A percentile compares a stretch with the other conserved stretches of the same genome.
phyloP scores from a whole-genome alignment of 2,113 vertebrate genomes.

The Scatophagus argus region DNA sequence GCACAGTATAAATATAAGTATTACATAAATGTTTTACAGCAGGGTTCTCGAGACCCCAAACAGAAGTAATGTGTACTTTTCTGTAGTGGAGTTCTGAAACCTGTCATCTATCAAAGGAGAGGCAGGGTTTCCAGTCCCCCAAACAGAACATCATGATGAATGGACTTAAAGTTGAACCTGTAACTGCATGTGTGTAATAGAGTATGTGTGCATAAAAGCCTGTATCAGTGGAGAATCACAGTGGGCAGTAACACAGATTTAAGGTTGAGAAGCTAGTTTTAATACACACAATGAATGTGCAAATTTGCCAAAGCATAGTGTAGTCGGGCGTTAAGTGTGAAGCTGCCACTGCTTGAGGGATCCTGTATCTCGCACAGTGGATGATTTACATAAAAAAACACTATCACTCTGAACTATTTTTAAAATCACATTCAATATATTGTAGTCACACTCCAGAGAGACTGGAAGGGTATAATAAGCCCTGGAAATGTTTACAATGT shows the following conservation, averaged over 20 bases:
- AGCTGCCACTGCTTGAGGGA: constrained; percentile 37
- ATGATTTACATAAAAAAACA: constrained; percentile 19
- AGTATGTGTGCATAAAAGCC: background rate
- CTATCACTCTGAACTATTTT: background rate
- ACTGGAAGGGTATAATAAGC: background rate
- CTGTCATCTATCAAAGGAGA: background rate
- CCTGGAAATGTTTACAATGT: constrained; percentile 7
- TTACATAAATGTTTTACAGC: constrained; percentile 3
- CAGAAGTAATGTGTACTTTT: too few relatives aligned
- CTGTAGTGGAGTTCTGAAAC: background rate
- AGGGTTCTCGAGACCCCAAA: background rate
- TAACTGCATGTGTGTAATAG: background rate
- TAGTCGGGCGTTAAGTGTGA: constrained; percentile 18
- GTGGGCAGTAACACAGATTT: background rate
- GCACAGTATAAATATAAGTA: too few relatives aligned
- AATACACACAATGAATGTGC: constrained; percentile 26
- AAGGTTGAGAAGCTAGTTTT: constrained; percentile 52
- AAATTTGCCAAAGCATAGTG: constrained; percentile 38
- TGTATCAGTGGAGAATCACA: background rate
- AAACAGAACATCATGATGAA: constrained; percentile 1
- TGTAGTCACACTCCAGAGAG: constrained; percentile 2
- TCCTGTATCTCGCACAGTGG: constrained; percentile 28
- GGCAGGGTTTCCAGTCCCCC: background rate
- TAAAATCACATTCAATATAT: constrained; percentile 33
- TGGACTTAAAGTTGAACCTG: background rate